These are phyloP conservation scores for Hydrotaea diabolus DNA, from an alignment of 2,888 invertebrate species.

Conservation along the genomic window DNA sequence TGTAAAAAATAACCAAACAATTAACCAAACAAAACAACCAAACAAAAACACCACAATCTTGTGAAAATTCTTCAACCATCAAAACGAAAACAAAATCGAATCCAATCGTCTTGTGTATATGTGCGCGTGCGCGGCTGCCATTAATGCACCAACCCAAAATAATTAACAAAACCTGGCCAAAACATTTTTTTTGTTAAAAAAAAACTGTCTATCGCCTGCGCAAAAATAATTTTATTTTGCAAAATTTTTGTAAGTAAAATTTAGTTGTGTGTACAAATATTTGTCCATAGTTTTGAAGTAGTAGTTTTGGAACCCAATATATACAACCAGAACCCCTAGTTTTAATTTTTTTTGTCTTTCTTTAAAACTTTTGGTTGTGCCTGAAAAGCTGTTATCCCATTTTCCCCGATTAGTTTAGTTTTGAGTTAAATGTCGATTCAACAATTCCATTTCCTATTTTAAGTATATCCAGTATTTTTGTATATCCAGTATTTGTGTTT, in stretches of 20 bases:
- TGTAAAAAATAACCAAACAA: not conserved
- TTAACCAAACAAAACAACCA: not conserved
- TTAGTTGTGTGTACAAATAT: slow-evolving; percentile 58
- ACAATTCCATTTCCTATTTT: too few species aligned
- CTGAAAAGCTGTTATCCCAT: not conserved
- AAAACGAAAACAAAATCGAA: slow-evolving; percentile 7
- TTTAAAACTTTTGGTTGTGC: not conserved
- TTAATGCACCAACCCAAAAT: slow-evolving; percentile 14
- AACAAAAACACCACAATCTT: slow-evolving; percentile 1
- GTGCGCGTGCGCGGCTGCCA: not conserved
- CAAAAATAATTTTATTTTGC: slow-evolving; percentile 42
- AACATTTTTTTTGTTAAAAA: not conserved
- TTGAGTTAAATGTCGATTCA: too few species aligned
- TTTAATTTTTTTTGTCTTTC: not conserved
- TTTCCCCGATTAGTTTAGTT: not conserved
- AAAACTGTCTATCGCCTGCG: slow-evolving; percentile 12
- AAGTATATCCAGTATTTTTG: too few species aligned
- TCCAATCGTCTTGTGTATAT: not conserved
- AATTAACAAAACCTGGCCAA: not conserved
- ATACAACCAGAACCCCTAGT: not conserved
- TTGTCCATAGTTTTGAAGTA: slow-evolving; percentile 18
- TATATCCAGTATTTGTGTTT: too few species aligned
- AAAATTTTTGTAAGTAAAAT: slow-evolving; percentile 63
- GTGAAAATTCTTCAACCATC: slow-evolving; percentile 33
- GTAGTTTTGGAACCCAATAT: slow-evolving; percentile 21